phyloP scores from a whole-genome alignment of 2,888 invertebrate genomes.

The Cryptus armator region DNA sequence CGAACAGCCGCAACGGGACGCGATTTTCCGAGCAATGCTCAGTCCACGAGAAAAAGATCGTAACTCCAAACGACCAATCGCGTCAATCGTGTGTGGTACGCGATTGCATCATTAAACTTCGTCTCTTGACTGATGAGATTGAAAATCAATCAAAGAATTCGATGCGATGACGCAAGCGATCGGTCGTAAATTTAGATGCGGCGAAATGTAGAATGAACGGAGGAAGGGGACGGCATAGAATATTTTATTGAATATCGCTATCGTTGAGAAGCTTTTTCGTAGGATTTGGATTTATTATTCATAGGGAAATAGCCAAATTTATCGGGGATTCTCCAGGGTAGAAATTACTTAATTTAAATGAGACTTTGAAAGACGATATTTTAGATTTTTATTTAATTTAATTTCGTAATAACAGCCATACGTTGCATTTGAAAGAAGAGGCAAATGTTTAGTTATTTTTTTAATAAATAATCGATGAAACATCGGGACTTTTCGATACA shows the following conservation, averaged over 20 bases:
- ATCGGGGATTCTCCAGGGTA: neutral
- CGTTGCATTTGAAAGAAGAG: no score
- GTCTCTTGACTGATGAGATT: conserved; percentile 19
- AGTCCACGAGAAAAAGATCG: neutral
- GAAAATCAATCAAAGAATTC: conserved; percentile 40
- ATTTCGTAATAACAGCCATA: no score
- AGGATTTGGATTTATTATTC: neutral
- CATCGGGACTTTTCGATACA: neutral
- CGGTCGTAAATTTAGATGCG: conserved; percentile 10
- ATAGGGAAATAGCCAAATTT: neutral
- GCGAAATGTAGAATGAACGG: neutral
- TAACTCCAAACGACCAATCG: conserved; percentile 8
- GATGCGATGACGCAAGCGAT: conserved; percentile 31
- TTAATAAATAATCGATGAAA: no score
- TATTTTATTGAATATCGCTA: neutral
- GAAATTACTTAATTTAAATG: no score
- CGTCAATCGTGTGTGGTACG: conserved; percentile 2
- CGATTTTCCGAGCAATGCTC: no score
- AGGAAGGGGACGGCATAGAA: neutral
- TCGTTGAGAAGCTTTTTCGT: conserved; percentile 1
- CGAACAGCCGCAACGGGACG: neutral
- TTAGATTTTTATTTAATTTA: no score
- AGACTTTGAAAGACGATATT: no score
- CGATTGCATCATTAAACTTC: neutral
- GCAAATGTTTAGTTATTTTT: no score